Conservation (phyloP, 1,140 invertebrate genomes). For the Dufourea novaeangliae region DNA sequence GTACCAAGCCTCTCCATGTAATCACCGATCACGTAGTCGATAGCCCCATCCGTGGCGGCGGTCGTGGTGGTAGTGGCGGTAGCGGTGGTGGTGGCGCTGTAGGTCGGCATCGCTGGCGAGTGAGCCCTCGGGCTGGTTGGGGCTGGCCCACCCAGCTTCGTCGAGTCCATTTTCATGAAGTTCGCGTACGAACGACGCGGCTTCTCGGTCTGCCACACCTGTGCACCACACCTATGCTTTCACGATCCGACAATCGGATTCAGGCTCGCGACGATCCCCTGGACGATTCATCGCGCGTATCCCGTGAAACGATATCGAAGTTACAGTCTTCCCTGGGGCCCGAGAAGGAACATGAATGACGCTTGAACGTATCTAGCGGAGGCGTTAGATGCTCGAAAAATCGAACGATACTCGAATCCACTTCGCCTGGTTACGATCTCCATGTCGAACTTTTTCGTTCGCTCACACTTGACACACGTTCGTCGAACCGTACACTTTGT, state of each 20-base stretch:
- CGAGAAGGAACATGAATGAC: conserved; percentile 68
- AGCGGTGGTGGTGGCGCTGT: conserved; percentile 60
- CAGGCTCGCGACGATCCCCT: conserved; percentile 50
- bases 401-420: conserved; percentile 20
- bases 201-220: not conserved
- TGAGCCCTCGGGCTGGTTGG: conserved; percentile 65
- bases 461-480: conserved; percentile 6
- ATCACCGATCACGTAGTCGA: conserved; percentile 89
- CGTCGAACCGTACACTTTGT: conserved; percentile 24
- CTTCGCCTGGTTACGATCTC: conserved; percentile 39
- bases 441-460: conserved; percentile 33
- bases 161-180: conserved; percentile 70
- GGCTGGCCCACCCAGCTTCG: conserved; percentile 68
- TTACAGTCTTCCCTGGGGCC: conserved; percentile 64
- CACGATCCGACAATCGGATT: conserved; percentile 36
- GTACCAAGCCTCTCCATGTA: conserved; percentile 95
- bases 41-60: conserved; percentile 73
- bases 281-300: conserved; percentile 61
- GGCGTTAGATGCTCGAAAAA: conserved; percentile 21
- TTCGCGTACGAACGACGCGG: conserved; percentile 30
- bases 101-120: conserved; percentile 65
- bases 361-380: conserved; percentile 41
- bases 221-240: conserved; percentile 15
- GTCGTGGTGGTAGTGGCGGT: not conserved
- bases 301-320: conserved; percentile 43